A percentile compares a stretch with the other conserved stretches of the same genome.
phyloP scores from a whole-genome alignment of 2,797 vertebrate species.

The Sebastes cheni region DNA sequence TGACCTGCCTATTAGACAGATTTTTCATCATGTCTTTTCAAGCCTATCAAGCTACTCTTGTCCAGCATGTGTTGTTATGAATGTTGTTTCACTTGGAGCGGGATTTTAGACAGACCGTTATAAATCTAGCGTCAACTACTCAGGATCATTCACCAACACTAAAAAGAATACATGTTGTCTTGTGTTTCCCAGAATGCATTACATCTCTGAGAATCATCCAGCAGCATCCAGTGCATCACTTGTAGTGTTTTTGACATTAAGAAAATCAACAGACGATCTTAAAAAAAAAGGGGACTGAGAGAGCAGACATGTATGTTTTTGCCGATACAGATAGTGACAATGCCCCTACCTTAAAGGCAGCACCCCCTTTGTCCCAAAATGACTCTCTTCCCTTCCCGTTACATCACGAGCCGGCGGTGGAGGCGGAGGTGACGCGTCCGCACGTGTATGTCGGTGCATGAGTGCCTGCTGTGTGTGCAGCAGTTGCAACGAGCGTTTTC shows the following conservation, averaged over 20 bases:
- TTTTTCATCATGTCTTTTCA: background rate
- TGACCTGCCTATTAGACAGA: background rate
- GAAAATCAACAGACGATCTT: background rate
- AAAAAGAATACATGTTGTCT: background rate
- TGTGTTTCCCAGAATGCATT: background rate
- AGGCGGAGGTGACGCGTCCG: slow-evolving; percentile 62
- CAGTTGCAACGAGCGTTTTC: slow-evolving; percentile 50
- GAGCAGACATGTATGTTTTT: background rate
- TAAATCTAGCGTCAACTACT: background rate
- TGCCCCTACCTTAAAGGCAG: slow-evolving; percentile 76
- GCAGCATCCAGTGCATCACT: background rate
- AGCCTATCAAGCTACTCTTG: background rate
- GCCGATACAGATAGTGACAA: slow-evolving; percentile 8
- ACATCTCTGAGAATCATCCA: background rate
- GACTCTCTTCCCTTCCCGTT: slow-evolving; percentile 71
- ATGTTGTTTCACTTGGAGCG: background rate
- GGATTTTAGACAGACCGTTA: background rate
- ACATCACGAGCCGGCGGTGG: slow-evolving; percentile 74
- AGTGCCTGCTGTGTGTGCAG: slow-evolving; percentile 49
- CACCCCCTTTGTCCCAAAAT: slow-evolving; percentile 56
- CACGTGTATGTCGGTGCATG: slow-evolving; percentile 16
- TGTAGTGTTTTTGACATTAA: background rate
- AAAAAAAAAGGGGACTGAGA: background rate
- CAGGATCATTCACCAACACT: background rate
- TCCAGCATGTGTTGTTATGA: background rate